These are phyloP conservation scores for Steinernema scapterisci DNA, from an alignment of 2,888 invertebrate genomes.

Conservation along the genomic window DNA sequence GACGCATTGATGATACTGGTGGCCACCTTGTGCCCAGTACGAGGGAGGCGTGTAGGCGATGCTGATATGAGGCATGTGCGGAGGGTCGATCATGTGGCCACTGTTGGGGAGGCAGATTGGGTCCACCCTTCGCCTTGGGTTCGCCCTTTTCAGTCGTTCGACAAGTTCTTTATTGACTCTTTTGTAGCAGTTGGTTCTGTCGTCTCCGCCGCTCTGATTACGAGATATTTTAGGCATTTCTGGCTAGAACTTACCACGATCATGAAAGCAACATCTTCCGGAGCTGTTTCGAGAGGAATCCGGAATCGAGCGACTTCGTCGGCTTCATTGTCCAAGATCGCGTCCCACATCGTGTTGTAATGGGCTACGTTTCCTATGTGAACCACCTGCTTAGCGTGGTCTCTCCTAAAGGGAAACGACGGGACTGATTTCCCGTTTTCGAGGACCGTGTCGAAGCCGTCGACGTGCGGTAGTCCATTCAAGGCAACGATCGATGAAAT, in stretches of 20 bases:
- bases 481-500: neutral
- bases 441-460: neutral
- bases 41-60: neutral
- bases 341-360: slow-evolving; percentile 5
- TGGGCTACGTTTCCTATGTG: slow-evolving; percentile 10
- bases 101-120: neutral
- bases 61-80: slow-evolving; percentile 1
- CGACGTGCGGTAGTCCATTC: slow-evolving; percentile 10
- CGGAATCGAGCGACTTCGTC: slow-evolving; percentile 10
- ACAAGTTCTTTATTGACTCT: slow-evolving; percentile 9
- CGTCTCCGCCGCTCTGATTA: neutral
- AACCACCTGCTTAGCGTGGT: neutral
- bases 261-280: slow-evolving; percentile 16
- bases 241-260: neutral
- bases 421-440: neutral
- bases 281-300: neutral
- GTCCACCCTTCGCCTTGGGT: neutral
- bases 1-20: slow-evolving; percentile 20
- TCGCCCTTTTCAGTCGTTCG: neutral
- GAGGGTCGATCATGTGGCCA: slow-evolving; percentile 2
- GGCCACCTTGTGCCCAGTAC: slow-evolving; percentile 19
- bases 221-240: neutral
- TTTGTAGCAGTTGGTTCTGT: slow-evolving; percentile 8
- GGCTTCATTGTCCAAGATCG: slow-evolving; percentile 3
- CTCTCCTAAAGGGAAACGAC: neutral